Conservation (phyloP, 1,140 invertebrate genomes). For the Cylas formicarius region DNA sequence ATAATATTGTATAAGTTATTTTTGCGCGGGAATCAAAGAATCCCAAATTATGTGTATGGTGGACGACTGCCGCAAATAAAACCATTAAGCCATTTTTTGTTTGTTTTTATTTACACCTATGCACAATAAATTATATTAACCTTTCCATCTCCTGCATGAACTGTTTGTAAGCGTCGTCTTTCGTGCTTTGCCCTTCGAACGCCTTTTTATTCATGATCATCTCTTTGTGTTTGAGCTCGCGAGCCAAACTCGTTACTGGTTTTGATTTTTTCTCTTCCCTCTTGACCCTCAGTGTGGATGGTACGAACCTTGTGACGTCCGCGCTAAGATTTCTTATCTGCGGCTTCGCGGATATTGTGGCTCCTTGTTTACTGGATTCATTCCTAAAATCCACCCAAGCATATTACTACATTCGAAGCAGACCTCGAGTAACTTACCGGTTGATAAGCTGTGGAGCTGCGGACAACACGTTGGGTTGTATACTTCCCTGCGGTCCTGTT, state of each 20-base stretch:
- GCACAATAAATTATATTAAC: conserved; percentile 56
- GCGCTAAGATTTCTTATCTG: conserved; percentile 90
- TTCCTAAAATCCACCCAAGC: conserved; percentile 14
- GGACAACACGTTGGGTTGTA: conserved; percentile 55
- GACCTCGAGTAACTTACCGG: conserved; percentile 46
- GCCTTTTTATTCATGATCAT: conserved; percentile 29
- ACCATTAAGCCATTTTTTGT: too few species aligned
- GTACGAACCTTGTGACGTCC: conserved; percentile 92
- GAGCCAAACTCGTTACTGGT: conserved; percentile 35
- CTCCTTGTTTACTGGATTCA: conserved; percentile 47
- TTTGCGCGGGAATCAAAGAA: too few species aligned
- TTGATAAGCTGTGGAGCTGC: conserved; percentile 77
- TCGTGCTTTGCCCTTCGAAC: conserved; percentile 57
- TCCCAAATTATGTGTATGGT: too few species aligned
- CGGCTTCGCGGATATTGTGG: conserved; percentile 89
- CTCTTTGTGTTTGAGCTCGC: conserved; percentile 42
- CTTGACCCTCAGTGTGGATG: conserved; percentile 84
- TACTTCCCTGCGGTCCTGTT: conserved; percentile 42
- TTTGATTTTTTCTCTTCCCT: conserved; percentile 62
- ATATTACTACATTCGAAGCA: conserved; percentile 13
- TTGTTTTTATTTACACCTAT: too few species aligned
- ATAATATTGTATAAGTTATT: too few species aligned
- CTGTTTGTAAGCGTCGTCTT: conserved; percentile 95
- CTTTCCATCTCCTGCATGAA: conserved; percentile 99
- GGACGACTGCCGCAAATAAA: too few species aligned